These are phyloP conservation scores for Clarias pachynema DNA, from an alignment of 2,797 vertebrate genomes.

Conservation along the genomic window DNA sequence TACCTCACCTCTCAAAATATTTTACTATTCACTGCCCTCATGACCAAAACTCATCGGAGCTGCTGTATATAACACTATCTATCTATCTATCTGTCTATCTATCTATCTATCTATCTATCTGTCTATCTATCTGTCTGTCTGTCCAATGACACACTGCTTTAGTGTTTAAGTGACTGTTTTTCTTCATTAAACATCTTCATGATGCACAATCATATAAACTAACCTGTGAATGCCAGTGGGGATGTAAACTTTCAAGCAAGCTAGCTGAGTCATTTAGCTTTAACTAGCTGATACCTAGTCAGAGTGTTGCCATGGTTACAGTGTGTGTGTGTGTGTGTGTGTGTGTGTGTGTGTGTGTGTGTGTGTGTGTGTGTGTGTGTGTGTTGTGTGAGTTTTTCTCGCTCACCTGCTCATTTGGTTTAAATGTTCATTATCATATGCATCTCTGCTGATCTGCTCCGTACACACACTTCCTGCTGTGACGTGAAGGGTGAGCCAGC, in stretches of 20 bases:
- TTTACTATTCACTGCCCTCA: neutral
- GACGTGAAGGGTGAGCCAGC: slow-evolving; percentile 1
- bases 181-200: neutral
- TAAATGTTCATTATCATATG: slow-evolving; percentile 37
- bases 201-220: neutral
- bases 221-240: neutral
- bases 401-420: neutral
- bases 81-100: slow-evolving; percentile 1
- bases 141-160: neutral
- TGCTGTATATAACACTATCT: neutral
- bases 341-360: neutral
- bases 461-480: slow-evolving; percentile 49
- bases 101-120: slow-evolving; percentile 8
- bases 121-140: slow-evolving; percentile 10
- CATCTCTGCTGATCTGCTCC: slow-evolving; percentile 43
- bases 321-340: neutral
- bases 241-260: neutral
- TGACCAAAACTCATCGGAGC: neutral
- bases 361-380: neutral
- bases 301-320: neutral
- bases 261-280: no score
- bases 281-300: neutral
- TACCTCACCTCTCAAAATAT: slow-evolving; percentile 62
- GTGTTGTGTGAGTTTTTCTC: neutral
- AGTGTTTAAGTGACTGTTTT: neutral